Percentiles rank a stretch among this genome's conserved stretches.
phyloP scores from a whole-genome alignment of 2,113 vertebrate species.

The Etheostoma cragini region DNA sequence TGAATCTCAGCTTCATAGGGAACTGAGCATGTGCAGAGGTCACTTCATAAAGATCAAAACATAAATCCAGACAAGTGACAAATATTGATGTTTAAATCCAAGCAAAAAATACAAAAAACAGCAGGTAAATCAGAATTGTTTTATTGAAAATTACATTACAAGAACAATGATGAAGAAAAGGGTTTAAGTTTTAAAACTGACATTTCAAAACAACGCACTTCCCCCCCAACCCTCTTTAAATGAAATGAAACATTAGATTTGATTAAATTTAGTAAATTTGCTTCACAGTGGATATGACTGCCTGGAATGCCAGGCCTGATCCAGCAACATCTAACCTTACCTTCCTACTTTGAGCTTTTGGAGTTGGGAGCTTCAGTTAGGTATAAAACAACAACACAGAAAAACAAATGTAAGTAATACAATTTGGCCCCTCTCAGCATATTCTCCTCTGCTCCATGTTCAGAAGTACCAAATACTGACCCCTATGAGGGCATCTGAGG shows the following conservation, averaged over 20 bases:
- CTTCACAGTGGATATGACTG: conserved; percentile 39
- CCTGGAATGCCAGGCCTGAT: conserved; percentile 67
- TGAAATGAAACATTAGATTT: conserved; percentile 43
- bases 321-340: conserved; percentile 30
- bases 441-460: conserved; percentile 4
- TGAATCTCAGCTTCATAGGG: not conserved
- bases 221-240: conserved; percentile 7
- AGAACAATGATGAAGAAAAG: conserved; percentile 21
- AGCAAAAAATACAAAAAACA: not conserved
- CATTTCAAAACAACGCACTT: conserved; percentile 20
- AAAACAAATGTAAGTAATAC: conserved; percentile 31
- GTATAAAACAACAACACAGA: not conserved
- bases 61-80: not conserved
- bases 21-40: not conserved
- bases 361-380: not conserved
- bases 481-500: not conserved
- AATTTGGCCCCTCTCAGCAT: conserved; percentile 40
- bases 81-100: not conserved
- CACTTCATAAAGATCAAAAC: not conserved
- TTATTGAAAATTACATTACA: conserved; percentile 75
- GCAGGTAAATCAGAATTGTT: conserved; percentile 48
- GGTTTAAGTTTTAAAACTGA: conserved; percentile 21
- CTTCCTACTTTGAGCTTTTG: conserved; percentile 4
- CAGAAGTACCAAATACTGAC: conserved; percentile 5
- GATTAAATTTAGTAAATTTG: not conserved